phyloP scores from a whole-genome alignment of 2,797 vertebrate genomes.

The Synanceia verrucosa region DNA sequence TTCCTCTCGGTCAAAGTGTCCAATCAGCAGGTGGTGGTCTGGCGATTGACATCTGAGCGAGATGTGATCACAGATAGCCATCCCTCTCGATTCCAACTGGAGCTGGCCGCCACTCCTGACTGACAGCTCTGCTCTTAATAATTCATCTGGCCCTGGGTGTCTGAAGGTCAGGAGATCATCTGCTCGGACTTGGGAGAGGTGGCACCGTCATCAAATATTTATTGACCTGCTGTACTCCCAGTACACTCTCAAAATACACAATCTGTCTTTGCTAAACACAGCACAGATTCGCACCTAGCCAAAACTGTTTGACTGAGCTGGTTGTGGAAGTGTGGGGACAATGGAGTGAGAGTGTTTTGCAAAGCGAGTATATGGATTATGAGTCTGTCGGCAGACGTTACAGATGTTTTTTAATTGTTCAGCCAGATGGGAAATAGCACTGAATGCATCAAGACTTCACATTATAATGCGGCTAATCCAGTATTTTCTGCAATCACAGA shows the following conservation, averaged over 20 bases:
- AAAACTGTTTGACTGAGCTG: background rate
- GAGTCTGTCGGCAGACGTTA: conserved; percentile 12
- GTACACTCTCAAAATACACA: conserved; percentile 88
- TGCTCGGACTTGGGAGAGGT: conserved; percentile 77
- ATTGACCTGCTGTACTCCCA: conserved; percentile 89
- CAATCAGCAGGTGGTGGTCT: conserved; percentile 71
- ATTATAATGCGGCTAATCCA: background rate
- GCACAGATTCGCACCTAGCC: conserved; percentile 62
- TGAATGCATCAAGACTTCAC: background rate
- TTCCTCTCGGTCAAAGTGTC: conserved; percentile 38
- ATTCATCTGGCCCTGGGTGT: conserved; percentile 90
- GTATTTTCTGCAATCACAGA: background rate
- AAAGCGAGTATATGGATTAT: conserved; percentile 18
- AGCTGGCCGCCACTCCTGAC: conserved; percentile 76
- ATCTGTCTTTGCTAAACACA: conserved; percentile 65
- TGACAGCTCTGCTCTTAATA: conserved; percentile 89
- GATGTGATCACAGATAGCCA: conserved; percentile 77
- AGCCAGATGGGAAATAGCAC: conserved; percentile 33
- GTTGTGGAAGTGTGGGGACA: background rate
- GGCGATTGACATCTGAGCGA: conserved; percentile 72
- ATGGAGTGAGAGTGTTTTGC: conserved; percentile 4
- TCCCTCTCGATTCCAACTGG: conserved; percentile 76
- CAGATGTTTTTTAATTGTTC: conserved; percentile 15
- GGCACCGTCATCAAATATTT: conserved; percentile 92
- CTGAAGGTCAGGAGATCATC: conserved; percentile 91